Conservation (phyloP, 1,140 invertebrate species). For the Augochlora pura region DNA sequence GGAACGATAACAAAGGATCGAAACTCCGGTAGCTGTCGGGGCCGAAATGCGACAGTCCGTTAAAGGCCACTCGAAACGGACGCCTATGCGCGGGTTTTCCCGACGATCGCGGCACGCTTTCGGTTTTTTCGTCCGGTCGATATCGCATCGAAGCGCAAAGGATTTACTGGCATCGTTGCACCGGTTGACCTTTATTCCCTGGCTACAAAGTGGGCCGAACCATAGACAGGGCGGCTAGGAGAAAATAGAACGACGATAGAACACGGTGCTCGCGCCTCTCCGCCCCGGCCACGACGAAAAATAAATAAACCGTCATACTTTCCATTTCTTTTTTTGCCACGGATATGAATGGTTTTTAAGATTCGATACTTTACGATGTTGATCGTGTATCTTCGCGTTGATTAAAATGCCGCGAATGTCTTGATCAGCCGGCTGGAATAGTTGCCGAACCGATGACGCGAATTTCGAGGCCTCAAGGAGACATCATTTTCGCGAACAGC, state of each 20-base stretch:
- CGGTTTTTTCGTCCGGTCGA: slow-evolving; percentile 51
- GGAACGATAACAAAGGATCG: background rate
- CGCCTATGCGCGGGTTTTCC: background rate
- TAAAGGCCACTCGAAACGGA: slow-evolving; percentile 5
- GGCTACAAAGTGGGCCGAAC: slow-evolving; percentile 33
- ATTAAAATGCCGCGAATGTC: background rate
- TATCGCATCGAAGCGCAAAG: slow-evolving; percentile 52
- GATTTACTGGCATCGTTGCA: slow-evolving; percentile 58
- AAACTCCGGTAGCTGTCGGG: background rate
- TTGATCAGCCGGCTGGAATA: background rate
- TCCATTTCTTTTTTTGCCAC: background rate
- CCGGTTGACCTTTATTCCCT: slow-evolving; percentile 56
- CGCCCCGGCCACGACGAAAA: background rate
- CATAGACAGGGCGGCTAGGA: slow-evolving; percentile 41
- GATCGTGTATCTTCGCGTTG: background rate
- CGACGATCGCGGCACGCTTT: background rate
- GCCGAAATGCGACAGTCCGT: background rate
- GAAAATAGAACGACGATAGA: slow-evolving; percentile 42
- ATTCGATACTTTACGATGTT: background rate
- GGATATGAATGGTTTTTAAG: background rate
- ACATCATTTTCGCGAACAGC: too few species aligned
- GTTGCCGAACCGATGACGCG: background rate
- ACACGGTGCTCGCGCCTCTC: background rate
- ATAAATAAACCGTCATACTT: background rate
- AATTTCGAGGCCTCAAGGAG: background rate